Base-by-base conservation (phyloP, 2,113 vertebrate species). In the Chamaea fasciata region DNA sequence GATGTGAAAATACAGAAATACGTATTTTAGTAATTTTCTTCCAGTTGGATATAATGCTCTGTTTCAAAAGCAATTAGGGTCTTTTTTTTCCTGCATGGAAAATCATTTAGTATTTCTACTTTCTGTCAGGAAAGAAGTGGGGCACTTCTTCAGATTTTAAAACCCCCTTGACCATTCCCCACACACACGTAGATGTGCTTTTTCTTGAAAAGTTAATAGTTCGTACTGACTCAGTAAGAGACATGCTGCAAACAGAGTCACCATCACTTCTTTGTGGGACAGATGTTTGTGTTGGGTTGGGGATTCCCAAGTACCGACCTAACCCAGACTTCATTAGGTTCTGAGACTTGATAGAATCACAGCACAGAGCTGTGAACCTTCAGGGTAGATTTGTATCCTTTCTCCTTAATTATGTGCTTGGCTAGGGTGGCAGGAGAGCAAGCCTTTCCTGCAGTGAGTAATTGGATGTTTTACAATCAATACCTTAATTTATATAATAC, bases 381-480 rank as follows among this genome's bases (percentile, higher is more conserved):
- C 46, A 41, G 79, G 71, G 24, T 28, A 62, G 71, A 67, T 92
- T 71, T 78, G 18, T 86, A 76, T 95, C 89, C 74, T 85, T 91
- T 83, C 63, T 76, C 53, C 57, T 63, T 91, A 77, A 33, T 89
- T 85, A 65, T 30, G n/a, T 62, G 31, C 44, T 91, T 85, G 56
- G 68, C 28, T 70, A 87, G 89, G 42, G 71, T 80, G 83, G 39
- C 10, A 6, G 84, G 55, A 92, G 84, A 92, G 35, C 78, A 75
- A 74, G 44, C 69, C 82, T 83, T 94, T 94, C 89, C 88, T 90
- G 67, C 50, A 70, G 27, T 70, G 47, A 62, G 69, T 74, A 90
- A 67, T 33, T 83, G 71, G 33, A 21, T 83, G 22, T 67, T 95
- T 96, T 93, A 90, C 62, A 76, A 78, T 96, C 81, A 90, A 88